Evolutionary conservation across 2,113 vertebrate genomes (phyloP).

Genomic region (Cavia porcellus): DNA sequence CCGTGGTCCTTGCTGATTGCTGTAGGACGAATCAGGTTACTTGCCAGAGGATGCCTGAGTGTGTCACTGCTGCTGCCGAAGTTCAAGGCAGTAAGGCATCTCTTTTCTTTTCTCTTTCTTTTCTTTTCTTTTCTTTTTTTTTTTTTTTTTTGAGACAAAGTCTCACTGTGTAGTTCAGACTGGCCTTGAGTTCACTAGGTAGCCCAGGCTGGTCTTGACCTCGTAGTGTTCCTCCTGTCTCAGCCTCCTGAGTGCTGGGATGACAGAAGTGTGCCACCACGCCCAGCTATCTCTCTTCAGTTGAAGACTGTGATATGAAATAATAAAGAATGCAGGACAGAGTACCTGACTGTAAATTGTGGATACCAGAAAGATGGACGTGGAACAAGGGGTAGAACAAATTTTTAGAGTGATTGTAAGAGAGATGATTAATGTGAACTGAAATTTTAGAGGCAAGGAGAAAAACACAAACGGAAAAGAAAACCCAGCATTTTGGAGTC

Average conservation of each 20-base stretch:
- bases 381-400: background rate
- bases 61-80: background rate
- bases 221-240: background rate
- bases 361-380: background rate
- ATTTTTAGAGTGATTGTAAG: constrained; percentile 4
- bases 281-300: background rate
- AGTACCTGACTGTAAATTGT: background rate
- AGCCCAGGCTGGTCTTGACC: background rate
- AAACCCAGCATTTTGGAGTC: background rate
- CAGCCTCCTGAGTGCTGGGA: background rate
- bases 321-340: background rate
- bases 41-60: background rate
- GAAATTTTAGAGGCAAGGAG: constrained; percentile 47
- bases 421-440: background rate
- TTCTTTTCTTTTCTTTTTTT: background rate
- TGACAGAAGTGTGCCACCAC: background rate
- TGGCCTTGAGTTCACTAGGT: background rate
- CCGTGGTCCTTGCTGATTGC: background rate
- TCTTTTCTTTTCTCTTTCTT: background rate
- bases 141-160: background rate
- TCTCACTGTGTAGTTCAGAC: background rate
- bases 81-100: background rate
- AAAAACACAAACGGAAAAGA: background rate
- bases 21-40: background rate
- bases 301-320: background rate